phyloP scores from a whole-genome alignment of 2,888 invertebrate species.

The Stramonita haemastoma region DNA sequence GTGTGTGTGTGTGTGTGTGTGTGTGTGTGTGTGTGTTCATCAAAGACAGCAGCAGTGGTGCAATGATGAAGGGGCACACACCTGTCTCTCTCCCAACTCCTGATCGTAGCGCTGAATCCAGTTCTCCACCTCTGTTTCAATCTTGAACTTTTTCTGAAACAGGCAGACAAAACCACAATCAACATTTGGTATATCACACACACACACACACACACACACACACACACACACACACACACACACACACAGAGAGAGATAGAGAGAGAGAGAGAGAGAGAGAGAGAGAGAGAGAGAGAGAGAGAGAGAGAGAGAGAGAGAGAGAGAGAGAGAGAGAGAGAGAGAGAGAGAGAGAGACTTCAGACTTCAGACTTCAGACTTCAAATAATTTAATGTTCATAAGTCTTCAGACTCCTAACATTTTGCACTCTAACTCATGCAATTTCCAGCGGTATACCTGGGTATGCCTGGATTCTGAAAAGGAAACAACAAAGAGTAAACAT shows the following conservation, averaged over 20 bases:
- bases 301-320: no score
- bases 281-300: no score
- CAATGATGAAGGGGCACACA: constrained; percentile 48
- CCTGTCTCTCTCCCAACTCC: constrained; percentile 78
- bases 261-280: not conserved
- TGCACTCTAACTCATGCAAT: no score
- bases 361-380: no score
- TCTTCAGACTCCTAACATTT: no score
- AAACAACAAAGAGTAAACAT: no score
- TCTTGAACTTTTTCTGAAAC: constrained; percentile 75
- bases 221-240: not conserved
- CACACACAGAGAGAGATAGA: not conserved
- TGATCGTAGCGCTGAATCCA: constrained; percentile 77
- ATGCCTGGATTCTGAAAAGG: no score
- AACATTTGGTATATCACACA: not conserved
- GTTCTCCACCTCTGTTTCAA: constrained; percentile 78
- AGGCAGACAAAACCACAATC: not conserved
- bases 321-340: no score
- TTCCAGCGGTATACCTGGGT: no score
- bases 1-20: not conserved
- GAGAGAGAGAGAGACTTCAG: no score
- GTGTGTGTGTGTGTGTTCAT: no score
- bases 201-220: not conserved
- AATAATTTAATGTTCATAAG: no score
- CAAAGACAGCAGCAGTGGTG: not conserved